Evolutionary conservation across 2,113 vertebrate species (phyloP).

Genomic region (Psammodynastes pulverulentus): DNA sequence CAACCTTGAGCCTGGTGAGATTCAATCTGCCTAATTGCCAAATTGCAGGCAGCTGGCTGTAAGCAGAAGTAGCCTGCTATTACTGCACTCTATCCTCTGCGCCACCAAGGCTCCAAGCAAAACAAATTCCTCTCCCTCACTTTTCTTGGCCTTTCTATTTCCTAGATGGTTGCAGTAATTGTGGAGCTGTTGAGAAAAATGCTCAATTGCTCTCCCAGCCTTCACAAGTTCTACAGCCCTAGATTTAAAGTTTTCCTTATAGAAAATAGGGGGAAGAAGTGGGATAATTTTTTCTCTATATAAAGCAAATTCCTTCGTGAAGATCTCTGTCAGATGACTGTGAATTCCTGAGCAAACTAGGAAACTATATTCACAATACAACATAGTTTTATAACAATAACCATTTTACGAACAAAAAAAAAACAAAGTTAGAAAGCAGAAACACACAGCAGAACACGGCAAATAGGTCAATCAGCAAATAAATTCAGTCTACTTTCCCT

Average conservation of each 20-base stretch:
- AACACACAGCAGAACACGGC: neutral
- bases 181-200: neutral
- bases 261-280: neutral
- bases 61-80: too few species aligned
- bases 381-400: neutral
- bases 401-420: neutral
- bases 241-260: neutral
- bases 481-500: neutral
- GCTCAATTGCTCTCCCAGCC: neutral
- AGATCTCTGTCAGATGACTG: neutral
- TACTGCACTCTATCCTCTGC: too few species aligned
- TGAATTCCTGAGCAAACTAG: neutral
- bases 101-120: too few species aligned
- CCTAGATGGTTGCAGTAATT: neutral
- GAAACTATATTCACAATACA: neutral
- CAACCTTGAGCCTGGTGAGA: too few species aligned
- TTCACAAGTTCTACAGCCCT: neutral
- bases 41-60: too few species aligned
- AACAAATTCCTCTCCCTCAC: neutral
- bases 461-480: neutral
- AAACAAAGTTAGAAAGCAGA: neutral
- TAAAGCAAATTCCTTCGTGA: neutral
- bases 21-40: too few species aligned
- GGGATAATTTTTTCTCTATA: neutral
- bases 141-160: neutral